Evolutionary conservation across 2,888 invertebrate genomes (phyloP).

Genomic region (Hoplodrina ambigua): DNA sequence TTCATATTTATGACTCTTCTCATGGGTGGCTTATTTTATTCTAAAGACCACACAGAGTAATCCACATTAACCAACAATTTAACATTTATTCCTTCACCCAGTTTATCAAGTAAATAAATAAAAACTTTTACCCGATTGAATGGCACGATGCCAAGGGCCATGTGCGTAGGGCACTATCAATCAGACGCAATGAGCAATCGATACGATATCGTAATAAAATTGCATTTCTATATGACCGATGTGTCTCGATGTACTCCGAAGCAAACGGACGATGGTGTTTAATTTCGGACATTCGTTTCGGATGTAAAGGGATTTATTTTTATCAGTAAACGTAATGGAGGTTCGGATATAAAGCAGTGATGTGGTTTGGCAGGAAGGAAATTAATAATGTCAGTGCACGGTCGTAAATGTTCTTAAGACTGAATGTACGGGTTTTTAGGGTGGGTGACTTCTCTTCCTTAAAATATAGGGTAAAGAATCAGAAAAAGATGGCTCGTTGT

Average conservation of each 20-base stretch:
- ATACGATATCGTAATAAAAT: conserved; percentile 61
- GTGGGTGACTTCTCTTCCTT: background rate
- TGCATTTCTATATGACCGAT: conserved; percentile 61
- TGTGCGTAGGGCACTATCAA: conserved; percentile 56
- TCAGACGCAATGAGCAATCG: conserved; percentile 62
- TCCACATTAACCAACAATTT: background rate
- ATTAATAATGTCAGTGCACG: conserved; percentile 26
- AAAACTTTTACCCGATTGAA: conserved; percentile 48
- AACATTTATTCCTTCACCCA: conserved; percentile 14
- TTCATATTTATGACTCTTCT: background rate
- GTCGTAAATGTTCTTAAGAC: conserved; percentile 4
- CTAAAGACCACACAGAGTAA: conserved; percentile 33
- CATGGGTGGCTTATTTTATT: background rate
- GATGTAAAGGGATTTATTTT: conserved; percentile 52
- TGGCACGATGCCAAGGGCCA: conserved; percentile 58
- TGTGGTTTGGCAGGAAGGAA: conserved; percentile 30
- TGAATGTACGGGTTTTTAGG: background rate
- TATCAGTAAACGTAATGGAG: conserved; percentile 45
- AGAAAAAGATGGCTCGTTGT: background rate
- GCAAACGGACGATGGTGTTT: conserved; percentile 35
- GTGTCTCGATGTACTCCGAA: conserved; percentile 26
- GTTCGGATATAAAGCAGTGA: conserved; percentile 33
- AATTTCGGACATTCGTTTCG: conserved; percentile 47
- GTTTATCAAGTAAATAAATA: conserved; percentile 27
- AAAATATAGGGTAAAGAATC: too few relatives aligned